phyloP scores from a whole-genome alignment of 2,888 invertebrate species.

The Nipponacmea schrenckii region DNA sequence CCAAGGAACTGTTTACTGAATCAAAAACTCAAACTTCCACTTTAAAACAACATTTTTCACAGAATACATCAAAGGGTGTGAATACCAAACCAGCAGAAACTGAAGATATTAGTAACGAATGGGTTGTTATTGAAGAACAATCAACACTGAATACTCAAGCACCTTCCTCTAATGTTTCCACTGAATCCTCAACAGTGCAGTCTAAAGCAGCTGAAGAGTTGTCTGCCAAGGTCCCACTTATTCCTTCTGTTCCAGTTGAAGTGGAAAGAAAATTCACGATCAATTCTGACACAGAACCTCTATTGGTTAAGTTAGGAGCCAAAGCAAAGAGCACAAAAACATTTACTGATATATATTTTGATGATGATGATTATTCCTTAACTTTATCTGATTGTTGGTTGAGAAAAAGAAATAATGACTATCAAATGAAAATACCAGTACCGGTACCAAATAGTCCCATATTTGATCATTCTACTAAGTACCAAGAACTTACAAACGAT shows the following conservation, averaged over 20 bases:
- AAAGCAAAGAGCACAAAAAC: slow-evolving; percentile 39
- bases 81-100: background rate
- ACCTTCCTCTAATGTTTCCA: background rate
- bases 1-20: background rate
- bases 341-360: slow-evolving; percentile 56
- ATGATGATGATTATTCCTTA: slow-evolving; percentile 46
- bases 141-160: background rate
- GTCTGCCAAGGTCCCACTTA: background rate
- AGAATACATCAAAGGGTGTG: background rate
- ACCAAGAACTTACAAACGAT: slow-evolving; percentile 42
- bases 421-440: slow-evolving; percentile 53
- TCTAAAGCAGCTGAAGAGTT: background rate
- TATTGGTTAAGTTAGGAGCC: slow-evolving; percentile 49
- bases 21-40: background rate
- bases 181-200: background rate
- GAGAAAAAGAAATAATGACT: slow-evolving; percentile 46
- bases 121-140: background rate
- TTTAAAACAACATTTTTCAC: background rate
- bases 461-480: slow-evolving; percentile 30
- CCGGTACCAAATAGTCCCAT: background rate
- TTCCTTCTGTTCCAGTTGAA: slow-evolving; percentile 35
- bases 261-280: slow-evolving; percentile 55
- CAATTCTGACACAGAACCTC: slow-evolving; percentile 39
- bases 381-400: slow-evolving; percentile 57
- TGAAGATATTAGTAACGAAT: background rate